phyloP scores from a whole-genome alignment of 1,140 invertebrate species.

The Caligus rogercresseyi region DNA sequence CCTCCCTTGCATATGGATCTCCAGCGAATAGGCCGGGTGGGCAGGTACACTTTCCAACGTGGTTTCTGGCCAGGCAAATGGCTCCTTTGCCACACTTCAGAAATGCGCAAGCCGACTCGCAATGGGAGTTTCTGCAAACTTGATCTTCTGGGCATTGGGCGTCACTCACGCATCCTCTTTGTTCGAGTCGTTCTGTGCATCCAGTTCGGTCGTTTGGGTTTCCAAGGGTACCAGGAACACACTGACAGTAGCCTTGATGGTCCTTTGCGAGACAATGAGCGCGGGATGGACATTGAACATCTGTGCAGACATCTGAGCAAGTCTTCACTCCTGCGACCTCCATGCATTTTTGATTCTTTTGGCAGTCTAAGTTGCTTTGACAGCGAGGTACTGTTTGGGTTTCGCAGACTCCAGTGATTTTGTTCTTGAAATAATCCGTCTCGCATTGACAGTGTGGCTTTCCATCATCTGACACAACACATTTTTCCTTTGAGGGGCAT shows the following conservation, averaged over 20 bases:
- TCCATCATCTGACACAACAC: constrained; percentile 40
- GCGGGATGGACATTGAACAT: constrained; percentile 61
- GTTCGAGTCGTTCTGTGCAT: constrained; percentile 46
- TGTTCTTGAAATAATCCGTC: constrained; percentile 58
- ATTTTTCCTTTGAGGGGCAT: constrained; percentile 61
- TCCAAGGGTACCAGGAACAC: constrained; percentile 53
- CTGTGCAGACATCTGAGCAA: constrained; percentile 51
- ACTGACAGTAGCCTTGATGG: constrained; percentile 57
- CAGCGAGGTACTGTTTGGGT: constrained; percentile 67
- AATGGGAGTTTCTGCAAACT: constrained; percentile 43
- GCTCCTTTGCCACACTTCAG: constrained; percentile 62
- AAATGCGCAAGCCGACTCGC: constrained; percentile 52
- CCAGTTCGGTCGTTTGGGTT: constrained; percentile 74
- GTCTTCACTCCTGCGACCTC: constrained; percentile 60
- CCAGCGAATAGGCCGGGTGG: constrained; percentile 61
- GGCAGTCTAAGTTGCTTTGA: constrained; percentile 48
- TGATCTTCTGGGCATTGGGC: constrained; percentile 60
- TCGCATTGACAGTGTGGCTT: constrained; percentile 55
- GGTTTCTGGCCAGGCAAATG: constrained; percentile 65
- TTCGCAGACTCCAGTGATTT: constrained; percentile 54
- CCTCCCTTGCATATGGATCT: constrained; percentile 54
- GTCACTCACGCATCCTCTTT: constrained; percentile 50
- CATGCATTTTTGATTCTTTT: constrained; percentile 44
- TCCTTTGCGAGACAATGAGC: constrained; percentile 52
- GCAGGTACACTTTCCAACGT: constrained; percentile 68